Percentiles rank a stretch among this genome's conserved stretches.
Evolutionary conservation across 2,113 vertebrate genomes (phyloP).

Genomic region (Sphyrna mokarran): DNA sequence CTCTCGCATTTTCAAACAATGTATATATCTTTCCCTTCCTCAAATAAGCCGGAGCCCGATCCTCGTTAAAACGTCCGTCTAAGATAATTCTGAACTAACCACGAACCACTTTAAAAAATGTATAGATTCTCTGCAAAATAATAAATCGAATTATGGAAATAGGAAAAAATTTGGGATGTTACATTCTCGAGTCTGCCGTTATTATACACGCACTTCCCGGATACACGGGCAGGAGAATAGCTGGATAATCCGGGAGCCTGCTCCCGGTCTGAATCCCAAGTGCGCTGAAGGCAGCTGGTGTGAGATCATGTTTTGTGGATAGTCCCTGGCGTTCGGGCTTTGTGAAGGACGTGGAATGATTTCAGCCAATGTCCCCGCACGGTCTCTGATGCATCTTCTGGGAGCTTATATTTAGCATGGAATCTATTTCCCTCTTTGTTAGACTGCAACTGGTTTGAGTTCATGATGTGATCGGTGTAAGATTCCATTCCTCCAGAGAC

Average conservation of each 20-base stretch:
- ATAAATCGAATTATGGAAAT: not conserved
- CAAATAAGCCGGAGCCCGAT: not conserved
- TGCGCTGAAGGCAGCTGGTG: not conserved
- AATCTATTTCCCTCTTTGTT: not conserved
- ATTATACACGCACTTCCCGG: not conserved
- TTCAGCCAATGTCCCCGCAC: not conserved
- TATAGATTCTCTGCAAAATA: not conserved
- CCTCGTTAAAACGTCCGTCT: not conserved
- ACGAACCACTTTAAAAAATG: too few relatives aligned
- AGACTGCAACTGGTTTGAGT: not conserved
- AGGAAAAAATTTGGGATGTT: not conserved
- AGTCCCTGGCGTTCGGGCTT: not conserved
- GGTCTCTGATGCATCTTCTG: not conserved
- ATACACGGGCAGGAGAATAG: not conserved
- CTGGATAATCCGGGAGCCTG: not conserved
- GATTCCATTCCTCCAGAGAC: not conserved
- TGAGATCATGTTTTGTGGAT: slow-evolving; percentile 8
- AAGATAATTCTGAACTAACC: not conserved
- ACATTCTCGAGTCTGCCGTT: too few relatives aligned
- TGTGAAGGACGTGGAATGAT: not conserved
- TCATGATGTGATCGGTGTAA: not conserved
- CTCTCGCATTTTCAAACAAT: not conserved
- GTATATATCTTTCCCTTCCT: not conserved
- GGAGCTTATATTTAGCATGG: not conserved
- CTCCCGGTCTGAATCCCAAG: not conserved